Base-by-base conservation (phyloP, 2,888 invertebrate genomes). In the Ectemnius cavifrons region DNA sequence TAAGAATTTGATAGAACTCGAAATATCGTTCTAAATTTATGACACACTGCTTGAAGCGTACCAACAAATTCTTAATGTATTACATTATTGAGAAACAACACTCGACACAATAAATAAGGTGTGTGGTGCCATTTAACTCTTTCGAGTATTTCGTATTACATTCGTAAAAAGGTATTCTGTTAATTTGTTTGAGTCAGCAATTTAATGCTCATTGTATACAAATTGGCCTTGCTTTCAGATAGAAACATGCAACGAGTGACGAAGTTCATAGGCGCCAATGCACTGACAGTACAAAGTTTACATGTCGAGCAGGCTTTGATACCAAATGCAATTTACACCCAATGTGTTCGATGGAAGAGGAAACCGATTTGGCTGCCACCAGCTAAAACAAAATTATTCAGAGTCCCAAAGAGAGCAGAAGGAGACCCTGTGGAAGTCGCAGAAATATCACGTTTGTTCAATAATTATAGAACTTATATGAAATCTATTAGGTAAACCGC, bases 361-460 rank as follows among this genome's bases (percentile, higher is more conserved):
- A 97, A 97, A 90, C 97, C 97, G 0, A 92, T 94, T 77, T 96
- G 96, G 96, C 70, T 96, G 61, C 96, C 96, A 2, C 94, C 93
- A 14, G 97, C 97, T 0, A 96, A 95, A 91, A 94, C 94, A 81
- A 97, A 97, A 92, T 80, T 95, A 62, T 97, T 94, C 90, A 93
- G 94, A 79, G 92, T 97, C 73, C 94, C 95, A 0, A 92, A 92
- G 82, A 93, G 93, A 58, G 93, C 93, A 20, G 90, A 89, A 73
- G 88, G 94, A 62, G 92, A 94, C 0, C 84, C 87, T 72, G 95
- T 95, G 52, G 97, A 97, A 85, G 82, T 85, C 0, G 78, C 91
- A 2, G 97, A 97, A 91, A 87, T 96, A 1, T 86, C 91, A 82
- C 92, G 95, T 62, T 92, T 97, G 62, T 92, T 93, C 87, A 95